These are phyloP conservation scores for Micromesistius poutassou DNA, from an alignment of 2,797 vertebrate species.

Conservation along the genomic window DNA sequence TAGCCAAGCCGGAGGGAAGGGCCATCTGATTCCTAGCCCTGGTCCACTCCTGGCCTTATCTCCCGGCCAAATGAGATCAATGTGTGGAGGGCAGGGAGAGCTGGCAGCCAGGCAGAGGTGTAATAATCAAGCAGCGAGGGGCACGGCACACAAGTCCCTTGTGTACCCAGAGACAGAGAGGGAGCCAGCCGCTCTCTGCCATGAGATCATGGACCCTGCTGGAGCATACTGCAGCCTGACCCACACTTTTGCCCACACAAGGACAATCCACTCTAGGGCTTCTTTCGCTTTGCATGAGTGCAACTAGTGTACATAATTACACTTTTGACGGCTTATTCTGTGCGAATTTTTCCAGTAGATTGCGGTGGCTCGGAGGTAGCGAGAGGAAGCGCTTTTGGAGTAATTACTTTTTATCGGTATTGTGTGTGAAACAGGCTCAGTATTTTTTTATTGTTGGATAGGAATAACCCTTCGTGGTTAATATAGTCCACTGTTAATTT, in stretches of 20 bases:
- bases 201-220: constrained; percentile 41
- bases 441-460: constrained; percentile 42
- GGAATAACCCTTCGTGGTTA: constrained; percentile 52
- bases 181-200: constrained; percentile 43
- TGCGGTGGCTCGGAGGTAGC: constrained; percentile 59
- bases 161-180: constrained; percentile 48
- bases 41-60: constrained; percentile 82
- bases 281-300: constrained; percentile 57
- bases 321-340: constrained; percentile 62
- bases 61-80: constrained; percentile 77
- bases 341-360: constrained; percentile 56
- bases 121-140: constrained; percentile 65
- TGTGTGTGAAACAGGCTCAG: constrained; percentile 54
- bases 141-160: constrained; percentile 60
- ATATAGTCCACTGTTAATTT: constrained; percentile 65
- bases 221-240: constrained; percentile 54
- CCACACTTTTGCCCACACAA: constrained; percentile 4
- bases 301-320: constrained; percentile 67
- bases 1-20: constrained; percentile 69
- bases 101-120: constrained; percentile 66
- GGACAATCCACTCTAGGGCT: constrained; percentile 55
- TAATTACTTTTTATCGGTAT: constrained; percentile 68
- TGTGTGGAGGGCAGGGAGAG: constrained; percentile 65
- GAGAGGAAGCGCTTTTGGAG: constrained; percentile 13
- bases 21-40: constrained; percentile 74